phyloP scores from a whole-genome alignment of 2,797 vertebrate genomes.

The Scarus forsteni region DNA sequence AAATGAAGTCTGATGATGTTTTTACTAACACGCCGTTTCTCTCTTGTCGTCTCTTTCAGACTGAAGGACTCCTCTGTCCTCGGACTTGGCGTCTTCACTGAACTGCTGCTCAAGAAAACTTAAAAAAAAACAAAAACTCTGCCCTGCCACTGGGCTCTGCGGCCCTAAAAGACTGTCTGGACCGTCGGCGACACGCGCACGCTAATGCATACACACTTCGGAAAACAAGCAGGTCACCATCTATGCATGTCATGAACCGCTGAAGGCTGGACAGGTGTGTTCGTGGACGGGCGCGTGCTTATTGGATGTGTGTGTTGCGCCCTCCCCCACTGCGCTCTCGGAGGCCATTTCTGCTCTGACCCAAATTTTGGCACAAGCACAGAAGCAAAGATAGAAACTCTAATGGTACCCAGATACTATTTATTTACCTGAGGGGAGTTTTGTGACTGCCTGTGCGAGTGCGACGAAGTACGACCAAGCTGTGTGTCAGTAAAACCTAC shows the following conservation, averaged over 20 bases:
- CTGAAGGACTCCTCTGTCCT: slow-evolving; percentile 58
- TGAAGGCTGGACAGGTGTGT: slow-evolving; percentile 54
- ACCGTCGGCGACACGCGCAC: slow-evolving; percentile 35
- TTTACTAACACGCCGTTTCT: slow-evolving; percentile 18
- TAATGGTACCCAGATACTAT: slow-evolving; percentile 62
- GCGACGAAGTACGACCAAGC: slow-evolving; percentile 35
- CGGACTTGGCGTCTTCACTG: slow-evolving; percentile 47
- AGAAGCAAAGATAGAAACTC: slow-evolving; percentile 63
- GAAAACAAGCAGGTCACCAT: slow-evolving; percentile 54
- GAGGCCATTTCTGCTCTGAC: slow-evolving; percentile 70
- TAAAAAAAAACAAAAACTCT: slow-evolving; percentile 3
- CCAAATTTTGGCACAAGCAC: slow-evolving; percentile 62
- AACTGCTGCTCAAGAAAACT: slow-evolving; percentile 64
- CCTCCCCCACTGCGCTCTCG: slow-evolving; percentile 50
- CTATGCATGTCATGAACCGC: slow-evolving; percentile 63
- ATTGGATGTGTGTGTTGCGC: background rate
- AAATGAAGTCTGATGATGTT: background rate
- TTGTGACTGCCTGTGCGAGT: slow-evolving; percentile 33
- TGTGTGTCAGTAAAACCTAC: slow-evolving; percentile 46
- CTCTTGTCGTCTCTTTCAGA: slow-evolving; percentile 67
- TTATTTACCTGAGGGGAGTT: slow-evolving; percentile 65
- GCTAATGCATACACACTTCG: background rate
- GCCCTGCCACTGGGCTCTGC: slow-evolving; percentile 17
- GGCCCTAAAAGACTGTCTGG: slow-evolving; percentile 51
- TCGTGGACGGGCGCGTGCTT: background rate